Percentiles rank a stretch among this genome's conserved stretches.
Conservation (phyloP, 2,113 vertebrate species). For the Cyprinus carpio region DNA sequence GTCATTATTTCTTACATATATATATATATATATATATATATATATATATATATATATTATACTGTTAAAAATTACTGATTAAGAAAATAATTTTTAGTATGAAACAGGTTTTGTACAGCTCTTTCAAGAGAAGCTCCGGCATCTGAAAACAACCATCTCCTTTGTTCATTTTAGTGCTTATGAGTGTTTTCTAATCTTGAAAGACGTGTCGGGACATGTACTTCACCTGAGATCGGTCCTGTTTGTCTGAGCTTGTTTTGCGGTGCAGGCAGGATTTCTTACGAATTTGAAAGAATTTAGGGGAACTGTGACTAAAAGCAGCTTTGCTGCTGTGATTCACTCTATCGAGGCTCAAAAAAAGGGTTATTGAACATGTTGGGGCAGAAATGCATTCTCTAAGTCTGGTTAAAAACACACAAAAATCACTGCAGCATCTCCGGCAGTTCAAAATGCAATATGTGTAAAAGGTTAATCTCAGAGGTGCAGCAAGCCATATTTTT, state of each 20-base stretch:
- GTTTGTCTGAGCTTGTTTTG: constrained; percentile 38
- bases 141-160: constrained; percentile 32
- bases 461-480: not conserved
- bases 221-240: not conserved
- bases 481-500: not conserved
- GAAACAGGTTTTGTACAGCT: not conserved
- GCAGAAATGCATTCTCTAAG: constrained; percentile 14
- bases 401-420: not conserved
- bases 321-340: constrained; percentile 9
- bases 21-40: no score
- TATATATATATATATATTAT: no score
- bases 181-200: not conserved
- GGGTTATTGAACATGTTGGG: constrained; percentile 24
- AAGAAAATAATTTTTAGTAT: not conserved
- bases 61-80: not conserved
- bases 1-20: no score
- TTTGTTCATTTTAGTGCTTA: constrained; percentile 21
- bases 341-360: not conserved
- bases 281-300: constrained; percentile 4
- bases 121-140: not conserved
- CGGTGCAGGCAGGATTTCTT: constrained; percentile 24
- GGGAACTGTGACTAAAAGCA: not conserved
- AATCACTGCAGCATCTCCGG: not conserved
- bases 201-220: constrained; percentile 31
- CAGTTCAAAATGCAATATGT: not conserved